Evolutionary conservation across 1,140 invertebrate genomes (phyloP).

Genomic region (Caerostris extrusa): DNA sequence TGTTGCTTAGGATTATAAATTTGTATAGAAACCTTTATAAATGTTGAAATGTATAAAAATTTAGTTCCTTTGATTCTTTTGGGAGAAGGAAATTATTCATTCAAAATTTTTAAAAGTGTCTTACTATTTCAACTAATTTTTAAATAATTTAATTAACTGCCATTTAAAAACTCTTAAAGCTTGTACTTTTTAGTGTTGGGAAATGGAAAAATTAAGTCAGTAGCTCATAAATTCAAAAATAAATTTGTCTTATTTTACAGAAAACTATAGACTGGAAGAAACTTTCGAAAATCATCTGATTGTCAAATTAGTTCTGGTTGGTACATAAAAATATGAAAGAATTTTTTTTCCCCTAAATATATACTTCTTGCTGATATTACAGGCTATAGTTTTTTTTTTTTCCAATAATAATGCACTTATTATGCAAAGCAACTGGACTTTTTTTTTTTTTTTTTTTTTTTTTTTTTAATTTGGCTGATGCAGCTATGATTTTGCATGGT

Average conservation of each 20-base stretch:
- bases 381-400: conserved; percentile 7
- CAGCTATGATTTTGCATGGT: conserved; percentile 36
- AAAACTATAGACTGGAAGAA: conserved; percentile 90
- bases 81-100: too few relatives aligned
- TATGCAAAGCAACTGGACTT: too few relatives aligned
- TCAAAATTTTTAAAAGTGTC: too few relatives aligned
- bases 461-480: neutral
- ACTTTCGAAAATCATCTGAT: conserved; percentile 90
- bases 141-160: too few relatives aligned
- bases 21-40: too few relatives aligned
- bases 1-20: too few relatives aligned
- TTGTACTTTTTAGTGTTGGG: neutral
- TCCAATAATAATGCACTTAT: conserved; percentile 32
- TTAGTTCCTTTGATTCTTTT: too few relatives aligned
- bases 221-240: conserved; percentile 32
- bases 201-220: neutral
- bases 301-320: conserved; percentile 88
- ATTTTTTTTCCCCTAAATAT: conserved; percentile 21
- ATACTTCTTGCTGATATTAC: neutral
- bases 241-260: conserved; percentile 79
- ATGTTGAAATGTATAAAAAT: too few relatives aligned
- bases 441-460: neutral
- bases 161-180: too few relatives aligned
- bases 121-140: too few relatives aligned
- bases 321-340: conserved; percentile 76